Evolutionary conservation across 2,113 vertebrate species (phyloP).

Genomic region (Gobius niger): DNA sequence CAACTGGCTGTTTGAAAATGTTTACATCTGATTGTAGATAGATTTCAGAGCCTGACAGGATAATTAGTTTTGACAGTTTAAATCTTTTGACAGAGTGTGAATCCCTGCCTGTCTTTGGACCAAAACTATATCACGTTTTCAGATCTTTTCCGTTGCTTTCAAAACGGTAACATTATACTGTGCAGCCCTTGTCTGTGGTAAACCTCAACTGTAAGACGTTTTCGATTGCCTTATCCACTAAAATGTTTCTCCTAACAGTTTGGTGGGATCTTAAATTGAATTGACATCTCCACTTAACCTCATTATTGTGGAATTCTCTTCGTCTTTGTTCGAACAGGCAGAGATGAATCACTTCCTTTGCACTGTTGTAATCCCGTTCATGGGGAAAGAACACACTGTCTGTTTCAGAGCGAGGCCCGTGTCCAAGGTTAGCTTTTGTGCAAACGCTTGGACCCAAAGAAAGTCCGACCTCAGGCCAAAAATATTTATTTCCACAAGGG

Average conservation of each 20-base stretch:
- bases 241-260: not conserved
- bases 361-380: conserved; percentile 51
- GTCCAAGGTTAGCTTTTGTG: conserved; percentile 60
- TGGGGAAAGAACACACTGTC: conserved; percentile 41
- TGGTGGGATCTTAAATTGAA: not conserved
- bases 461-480: conserved; percentile 46
- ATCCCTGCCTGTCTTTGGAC: not conserved
- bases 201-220: not conserved
- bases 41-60: not conserved
- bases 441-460: conserved; percentile 31
- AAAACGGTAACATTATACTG: not conserved
- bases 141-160: not conserved
- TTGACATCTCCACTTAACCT: conserved; percentile 40
- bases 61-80: not conserved
- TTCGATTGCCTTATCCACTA: not conserved
- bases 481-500: conserved; percentile 27
- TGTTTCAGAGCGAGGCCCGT: conserved; percentile 31
- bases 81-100: not conserved
- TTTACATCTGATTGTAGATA: not conserved
- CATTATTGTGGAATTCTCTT: conserved; percentile 53
- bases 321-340: conserved; percentile 57
- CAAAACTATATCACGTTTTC: not conserved
- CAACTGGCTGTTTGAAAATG: too few species aligned
- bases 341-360: conserved; percentile 61
- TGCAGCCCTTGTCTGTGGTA: not conserved